A percentile compares a stretch with the other conserved stretches of the same genome.
phyloP scores from a whole-genome alignment of 2,888 invertebrate species.

The Xanthia icteritia region DNA sequence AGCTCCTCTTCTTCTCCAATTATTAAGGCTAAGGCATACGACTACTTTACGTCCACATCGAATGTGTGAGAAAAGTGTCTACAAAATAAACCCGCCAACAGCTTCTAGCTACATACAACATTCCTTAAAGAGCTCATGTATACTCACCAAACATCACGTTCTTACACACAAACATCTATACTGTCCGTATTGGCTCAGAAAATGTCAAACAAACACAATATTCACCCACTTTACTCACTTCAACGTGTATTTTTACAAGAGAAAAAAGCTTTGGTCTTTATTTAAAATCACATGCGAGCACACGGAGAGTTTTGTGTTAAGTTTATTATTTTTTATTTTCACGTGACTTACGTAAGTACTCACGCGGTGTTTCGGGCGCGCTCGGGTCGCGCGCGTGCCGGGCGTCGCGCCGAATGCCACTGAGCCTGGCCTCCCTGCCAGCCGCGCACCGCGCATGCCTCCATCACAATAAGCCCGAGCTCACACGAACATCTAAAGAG shows the following conservation, averaged over 20 bases:
- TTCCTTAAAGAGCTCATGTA: conserved; percentile 35
- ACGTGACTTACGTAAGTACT: conserved; percentile 86
- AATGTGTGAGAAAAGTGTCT: not conserved
- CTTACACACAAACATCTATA: conserved; percentile 55
- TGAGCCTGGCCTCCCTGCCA: conserved; percentile 72
- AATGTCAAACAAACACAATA: conserved; percentile 76
- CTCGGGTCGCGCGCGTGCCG: conserved; percentile 73
- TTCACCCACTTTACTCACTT: conserved; percentile 73
- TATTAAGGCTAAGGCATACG: not conserved
- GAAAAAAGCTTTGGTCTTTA: conserved; percentile 33
- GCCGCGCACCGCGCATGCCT: conserved; percentile 85
- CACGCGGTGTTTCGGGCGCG: conserved; percentile 63
- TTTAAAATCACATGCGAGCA: conserved; percentile 59
- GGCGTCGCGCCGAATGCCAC: conserved; percentile 81
- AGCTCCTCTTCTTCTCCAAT: no score
- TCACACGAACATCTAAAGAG: conserved; percentile 82
- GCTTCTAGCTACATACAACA: conserved; percentile 19
- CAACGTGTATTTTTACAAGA: conserved; percentile 25
- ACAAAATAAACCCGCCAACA: conserved; percentile 16
- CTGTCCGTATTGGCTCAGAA: conserved; percentile 62
- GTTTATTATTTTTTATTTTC: conserved; percentile 66
- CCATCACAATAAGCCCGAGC: conserved; percentile 82
- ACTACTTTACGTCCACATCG: not conserved
- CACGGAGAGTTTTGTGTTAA: conserved; percentile 53
- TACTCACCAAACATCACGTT: conserved; percentile 68